phyloP scores from a whole-genome alignment of 2,797 vertebrate genomes.

The Rallus crepitans region DNA sequence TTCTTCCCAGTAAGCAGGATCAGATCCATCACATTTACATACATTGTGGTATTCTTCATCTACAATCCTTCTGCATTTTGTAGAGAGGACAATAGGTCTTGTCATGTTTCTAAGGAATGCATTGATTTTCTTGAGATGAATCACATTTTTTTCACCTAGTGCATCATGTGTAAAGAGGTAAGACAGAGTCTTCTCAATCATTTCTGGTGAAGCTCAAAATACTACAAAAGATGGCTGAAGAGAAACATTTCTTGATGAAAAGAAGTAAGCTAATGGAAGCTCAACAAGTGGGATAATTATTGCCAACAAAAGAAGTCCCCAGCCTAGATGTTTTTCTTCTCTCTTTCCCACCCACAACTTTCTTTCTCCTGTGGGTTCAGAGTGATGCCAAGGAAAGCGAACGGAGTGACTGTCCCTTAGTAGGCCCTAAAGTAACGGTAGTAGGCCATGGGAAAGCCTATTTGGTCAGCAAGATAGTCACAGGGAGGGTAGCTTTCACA shows the following conservation, averaged over 20 bases:
- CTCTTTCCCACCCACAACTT: constrained; percentile 36
- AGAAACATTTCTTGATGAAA: background rate
- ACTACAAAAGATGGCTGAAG: background rate
- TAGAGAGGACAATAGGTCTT: background rate
- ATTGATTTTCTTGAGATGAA: background rate
- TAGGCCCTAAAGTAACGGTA: constrained; percentile 82
- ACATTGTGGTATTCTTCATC: background rate
- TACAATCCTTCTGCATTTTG: background rate
- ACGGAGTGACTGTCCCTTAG: background rate
- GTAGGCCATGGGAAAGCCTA: constrained; percentile 86
- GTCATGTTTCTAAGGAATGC: background rate
- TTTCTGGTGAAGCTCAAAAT: background rate
- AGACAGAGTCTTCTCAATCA: background rate
- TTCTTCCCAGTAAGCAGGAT: background rate
- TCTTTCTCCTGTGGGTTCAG: background rate
- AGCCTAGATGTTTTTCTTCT: constrained; percentile 14
- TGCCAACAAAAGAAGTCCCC: background rate
- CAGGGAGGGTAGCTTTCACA: constrained; percentile 85
- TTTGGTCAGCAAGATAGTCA: constrained; percentile 82
- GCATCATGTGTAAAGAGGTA: background rate
- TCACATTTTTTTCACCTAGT: background rate
- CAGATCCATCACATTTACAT: background rate
- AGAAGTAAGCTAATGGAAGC: background rate
- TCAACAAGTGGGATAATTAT: background rate
- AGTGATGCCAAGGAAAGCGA: constrained; percentile 28